Evolutionary conservation across 2,888 invertebrate genomes (phyloP), one percentile per base, ranked within the genome.

Genomic region (Therioaphis trifolii): DNA sequence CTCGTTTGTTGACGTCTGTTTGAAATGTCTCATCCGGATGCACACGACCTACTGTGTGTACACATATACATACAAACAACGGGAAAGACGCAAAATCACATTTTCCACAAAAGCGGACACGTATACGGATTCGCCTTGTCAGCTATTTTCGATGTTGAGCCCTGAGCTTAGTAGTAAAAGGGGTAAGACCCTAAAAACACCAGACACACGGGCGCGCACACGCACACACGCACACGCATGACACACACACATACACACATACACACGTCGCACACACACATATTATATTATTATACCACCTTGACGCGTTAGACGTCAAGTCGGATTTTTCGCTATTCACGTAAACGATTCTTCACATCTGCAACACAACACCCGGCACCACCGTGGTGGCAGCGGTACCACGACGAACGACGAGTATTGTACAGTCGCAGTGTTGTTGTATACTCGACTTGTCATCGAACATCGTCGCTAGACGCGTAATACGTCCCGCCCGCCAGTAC

Each of bases 81-180:
- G 61, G 14, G n/a, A 21, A 52, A 18, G 15, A 76, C 49, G 9
- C 29, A 29, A 63, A 77, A 77, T 77, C 63, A 43, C 63, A 63
- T 63, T 77, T 63, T 49, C 63, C 14, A 15, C 29, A 24, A 76
- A 75, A 27, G 11, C 75, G 40, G 75, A 75, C 75, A 75, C 75
- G 61, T 61, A n/a, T n/a, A 69, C 43, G 61, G 63, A 77, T 63
- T 29, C 29, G 49, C 11, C 76, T 63, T 76, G 76, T 76, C 76
- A 63, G 29, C 43, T 11, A 21, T 77, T 77, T 63, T 21, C 63
- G 46, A 76, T 21, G 63, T 63, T 63, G 63, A 76, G 46, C 76
- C 63, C 27, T 14, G 24, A 76, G 76, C 76, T 76, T 21, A 63
- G 71, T 4, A 21, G 40, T 72, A 49, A 58, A 58, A 18, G 35